Percentiles rank a stretch among this genome's conserved stretches.
Evolutionary conservation across 2,113 vertebrate species (phyloP).

Genomic region (Clarias batrachus): DNA sequence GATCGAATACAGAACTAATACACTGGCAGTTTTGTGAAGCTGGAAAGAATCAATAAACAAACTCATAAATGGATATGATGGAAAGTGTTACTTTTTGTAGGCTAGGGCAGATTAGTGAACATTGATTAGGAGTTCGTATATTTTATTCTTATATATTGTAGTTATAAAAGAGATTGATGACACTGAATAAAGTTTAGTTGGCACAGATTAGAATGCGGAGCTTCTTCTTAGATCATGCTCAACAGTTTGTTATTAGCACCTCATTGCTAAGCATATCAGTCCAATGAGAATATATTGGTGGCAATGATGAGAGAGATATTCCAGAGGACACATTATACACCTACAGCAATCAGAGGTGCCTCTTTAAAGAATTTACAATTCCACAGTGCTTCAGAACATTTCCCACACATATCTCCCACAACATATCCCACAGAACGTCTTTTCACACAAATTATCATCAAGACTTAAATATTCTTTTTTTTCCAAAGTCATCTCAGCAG

Average conservation of each 20-base stretch:
- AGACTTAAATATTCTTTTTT: neutral
- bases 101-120: neutral
- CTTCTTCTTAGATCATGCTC: neutral
- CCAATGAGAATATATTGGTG: neutral
- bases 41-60: neutral
- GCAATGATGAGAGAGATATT: neutral
- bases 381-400: neutral
- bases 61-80: neutral
- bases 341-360: neutral
- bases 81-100: neutral
- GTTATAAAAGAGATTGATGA: neutral
- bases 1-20: constrained; percentile 8
- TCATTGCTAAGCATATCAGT: neutral
- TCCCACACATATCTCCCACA: too few species aligned
- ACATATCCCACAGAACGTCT: too few species aligned
- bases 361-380: neutral
- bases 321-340: neutral
- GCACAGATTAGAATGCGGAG: constrained; percentile 4
- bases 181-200: neutral
- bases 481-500: neutral
- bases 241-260: constrained; percentile 20
- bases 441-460: neutral
- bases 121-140: neutral
- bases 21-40: neutral
- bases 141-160: neutral